phyloP scores from a whole-genome alignment of 2,797 vertebrate species.

The Lophotriccus pileatus region DNA sequence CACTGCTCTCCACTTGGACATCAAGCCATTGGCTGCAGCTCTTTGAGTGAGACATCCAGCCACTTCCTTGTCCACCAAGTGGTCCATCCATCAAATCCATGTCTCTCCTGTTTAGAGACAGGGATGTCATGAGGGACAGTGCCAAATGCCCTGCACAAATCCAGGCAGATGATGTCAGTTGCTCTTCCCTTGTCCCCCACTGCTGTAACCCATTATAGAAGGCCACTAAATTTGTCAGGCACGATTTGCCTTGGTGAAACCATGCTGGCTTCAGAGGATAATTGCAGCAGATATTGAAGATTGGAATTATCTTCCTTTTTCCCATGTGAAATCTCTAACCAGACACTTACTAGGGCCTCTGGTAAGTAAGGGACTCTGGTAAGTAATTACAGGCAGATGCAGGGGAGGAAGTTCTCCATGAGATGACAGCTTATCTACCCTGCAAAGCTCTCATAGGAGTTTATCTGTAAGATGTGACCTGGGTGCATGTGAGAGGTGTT shows the following conservation, averaged over 20 bases:
- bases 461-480: neutral
- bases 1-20: neutral
- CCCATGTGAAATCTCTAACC: neutral
- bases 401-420: neutral
- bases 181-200: neutral
- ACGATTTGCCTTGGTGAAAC: fast-evolving
- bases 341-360: neutral
- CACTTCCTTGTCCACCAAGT: neutral
- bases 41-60: neutral
- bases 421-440: neutral
- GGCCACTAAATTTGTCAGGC: neutral
- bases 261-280: neutral
- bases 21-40: neutral
- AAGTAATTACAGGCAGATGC: neutral
- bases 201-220: neutral
- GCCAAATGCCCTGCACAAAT: neutral
- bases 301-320: neutral
- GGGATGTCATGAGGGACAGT: neutral
- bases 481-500: neutral
- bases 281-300: neutral
- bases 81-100: neutral
- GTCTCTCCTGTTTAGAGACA: neutral
- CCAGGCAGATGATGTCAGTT: neutral
- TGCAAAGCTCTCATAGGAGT: neutral
- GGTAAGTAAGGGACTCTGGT: no score